These are phyloP conservation scores for Papilio xuthus DNA, from an alignment of 1,140 invertebrate genomes.

Conservation along the genomic window DNA sequence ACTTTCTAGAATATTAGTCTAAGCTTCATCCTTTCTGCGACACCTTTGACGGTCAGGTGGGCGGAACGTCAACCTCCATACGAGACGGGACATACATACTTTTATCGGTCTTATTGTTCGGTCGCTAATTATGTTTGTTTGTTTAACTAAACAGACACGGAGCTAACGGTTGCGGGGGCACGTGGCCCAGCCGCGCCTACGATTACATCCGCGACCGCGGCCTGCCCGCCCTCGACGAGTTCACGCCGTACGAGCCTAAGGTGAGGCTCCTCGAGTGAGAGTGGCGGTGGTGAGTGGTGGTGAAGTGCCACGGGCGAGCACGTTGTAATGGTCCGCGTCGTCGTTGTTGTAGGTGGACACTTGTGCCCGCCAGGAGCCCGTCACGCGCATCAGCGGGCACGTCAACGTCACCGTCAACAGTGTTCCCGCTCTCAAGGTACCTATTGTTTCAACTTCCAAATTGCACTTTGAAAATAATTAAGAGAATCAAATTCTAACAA, in stretches of 20 bases:
- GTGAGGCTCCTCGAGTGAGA: slow-evolving; percentile 35
- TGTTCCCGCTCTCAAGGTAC: slow-evolving; percentile 61
- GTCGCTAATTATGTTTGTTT: not conserved
- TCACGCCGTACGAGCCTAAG: slow-evolving; percentile 58
- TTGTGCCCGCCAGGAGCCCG: slow-evolving; percentile 51
- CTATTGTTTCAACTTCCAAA: not conserved
- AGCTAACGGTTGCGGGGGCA: slow-evolving; percentile 55
- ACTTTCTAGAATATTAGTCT: too few species aligned
- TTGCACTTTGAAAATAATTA: too few species aligned
- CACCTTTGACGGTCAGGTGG: too few species aligned
- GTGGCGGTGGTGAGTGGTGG: too few species aligned
- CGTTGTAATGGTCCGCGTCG: not conserved
- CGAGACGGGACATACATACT: not conserved
- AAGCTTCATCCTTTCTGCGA: too few species aligned
- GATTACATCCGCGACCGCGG: slow-evolving; percentile 58
- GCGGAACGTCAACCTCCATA: not conserved
- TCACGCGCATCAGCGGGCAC: slow-evolving; percentile 62
- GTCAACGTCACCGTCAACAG: slow-evolving; percentile 62
- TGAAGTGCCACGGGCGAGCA: too few species aligned
- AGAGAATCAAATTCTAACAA: too few species aligned
- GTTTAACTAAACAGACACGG: slow-evolving; percentile 46
- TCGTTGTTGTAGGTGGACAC: slow-evolving; percentile 43
- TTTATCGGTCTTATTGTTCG: not conserved
- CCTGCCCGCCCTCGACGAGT: slow-evolving; percentile 57
- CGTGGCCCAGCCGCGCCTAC: slow-evolving; percentile 64